A percentile compares a stretch with the other conserved stretches of the same genome.
These are phyloP conservation scores for Uromys caudimaculatus DNA, from an alignment of 2,797 vertebrate genomes.

Conservation along the genomic window DNA sequence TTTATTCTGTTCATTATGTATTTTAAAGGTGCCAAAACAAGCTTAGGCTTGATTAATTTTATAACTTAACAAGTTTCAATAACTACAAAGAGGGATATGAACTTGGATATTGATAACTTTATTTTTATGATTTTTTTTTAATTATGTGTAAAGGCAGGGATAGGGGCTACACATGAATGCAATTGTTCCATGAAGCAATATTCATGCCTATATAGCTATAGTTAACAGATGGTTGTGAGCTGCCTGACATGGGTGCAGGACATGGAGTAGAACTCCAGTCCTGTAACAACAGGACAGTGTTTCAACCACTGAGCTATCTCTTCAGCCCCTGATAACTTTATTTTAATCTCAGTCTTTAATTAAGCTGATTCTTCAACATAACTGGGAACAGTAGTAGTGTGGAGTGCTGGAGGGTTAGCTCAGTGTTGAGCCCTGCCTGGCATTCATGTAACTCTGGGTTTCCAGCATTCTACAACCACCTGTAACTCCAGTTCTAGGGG, in stretches of 20 bases:
- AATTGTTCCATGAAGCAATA: background rate
- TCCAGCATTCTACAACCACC: background rate
- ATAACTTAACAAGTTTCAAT: background rate
- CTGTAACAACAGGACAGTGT: background rate
- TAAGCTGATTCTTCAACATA: background rate
- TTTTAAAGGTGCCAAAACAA: background rate
- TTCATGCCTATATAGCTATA: background rate
- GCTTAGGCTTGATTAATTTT: conserved; percentile 50
- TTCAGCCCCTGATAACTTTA: background rate
- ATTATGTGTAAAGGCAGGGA: background rate
- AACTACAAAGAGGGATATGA: background rate
- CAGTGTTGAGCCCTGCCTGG: background rate
- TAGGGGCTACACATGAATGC: background rate
- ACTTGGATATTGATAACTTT: background rate
- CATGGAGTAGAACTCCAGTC: background rate
- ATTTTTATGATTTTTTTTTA: background rate
- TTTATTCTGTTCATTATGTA: conserved; percentile 12
- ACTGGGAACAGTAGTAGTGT: background rate
- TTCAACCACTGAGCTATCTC: background rate
- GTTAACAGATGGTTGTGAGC: background rate
- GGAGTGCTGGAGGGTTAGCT: background rate
- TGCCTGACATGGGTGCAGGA: background rate
- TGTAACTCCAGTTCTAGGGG: background rate
- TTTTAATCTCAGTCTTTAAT: conserved; percentile 39
- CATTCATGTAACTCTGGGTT: background rate